Percentiles rank a stretch among this genome's conserved stretches.
phyloP scores from a whole-genome alignment of 2,797 vertebrate genomes.

The Corythornis leucogaster region DNA sequence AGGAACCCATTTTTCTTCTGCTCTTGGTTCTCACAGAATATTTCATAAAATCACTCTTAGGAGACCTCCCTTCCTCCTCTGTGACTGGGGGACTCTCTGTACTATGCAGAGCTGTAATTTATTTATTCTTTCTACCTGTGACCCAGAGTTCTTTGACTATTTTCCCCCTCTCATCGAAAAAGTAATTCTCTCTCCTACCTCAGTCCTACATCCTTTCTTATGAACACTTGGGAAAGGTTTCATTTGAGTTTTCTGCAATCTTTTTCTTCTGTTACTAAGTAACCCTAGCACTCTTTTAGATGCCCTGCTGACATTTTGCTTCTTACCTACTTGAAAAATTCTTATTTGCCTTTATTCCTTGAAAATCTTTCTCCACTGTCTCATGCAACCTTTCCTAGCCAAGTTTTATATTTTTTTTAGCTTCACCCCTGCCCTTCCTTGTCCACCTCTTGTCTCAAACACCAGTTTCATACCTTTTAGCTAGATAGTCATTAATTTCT shows the following conservation, averaged over 20 bases:
- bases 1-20: constrained; percentile 16
- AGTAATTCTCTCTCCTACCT: constrained; percentile 43
- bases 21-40: neutral
- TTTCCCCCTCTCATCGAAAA: neutral
- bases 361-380: neutral
- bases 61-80: neutral
- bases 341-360: constrained; percentile 46
- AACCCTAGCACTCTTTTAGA: constrained; percentile 9
- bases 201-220: constrained; percentile 15
- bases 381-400: neutral
- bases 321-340: constrained; percentile 17
- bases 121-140: constrained; percentile 19
- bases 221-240: constrained; percentile 51
- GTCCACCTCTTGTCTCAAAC: neutral
- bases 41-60: constrained; percentile 11
- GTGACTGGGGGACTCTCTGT: neutral
- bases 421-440: neutral
- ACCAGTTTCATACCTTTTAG: neutral
- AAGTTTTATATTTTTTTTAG: neutral
- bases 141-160: neutral
- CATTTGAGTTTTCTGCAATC: constrained; percentile 52
- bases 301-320: constrained; percentile 38
- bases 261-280: constrained; percentile 46
- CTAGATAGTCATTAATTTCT: neutral
- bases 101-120: constrained; percentile 24